A percentile compares a stretch with the other conserved stretches of the same genome.
These are phyloP conservation scores for Platygyra sinensis DNA, from an alignment of 64 coral and sea anemone species.

Conservation along the genomic window DNA sequence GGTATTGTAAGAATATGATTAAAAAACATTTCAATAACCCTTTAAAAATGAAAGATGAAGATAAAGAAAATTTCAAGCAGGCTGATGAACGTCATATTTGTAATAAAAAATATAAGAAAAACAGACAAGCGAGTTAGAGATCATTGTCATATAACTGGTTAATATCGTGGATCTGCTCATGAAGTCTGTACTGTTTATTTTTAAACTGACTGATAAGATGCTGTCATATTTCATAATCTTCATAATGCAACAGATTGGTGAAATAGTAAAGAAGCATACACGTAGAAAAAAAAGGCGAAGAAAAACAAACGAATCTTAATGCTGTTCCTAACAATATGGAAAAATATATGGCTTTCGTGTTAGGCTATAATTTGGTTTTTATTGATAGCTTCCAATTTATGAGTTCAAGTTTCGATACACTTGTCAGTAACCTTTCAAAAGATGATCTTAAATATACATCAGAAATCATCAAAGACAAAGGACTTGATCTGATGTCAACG, in stretches of 20 bases:
- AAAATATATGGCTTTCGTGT: neutral
- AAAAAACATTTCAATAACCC: neutral
- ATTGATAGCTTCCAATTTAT: constrained; percentile 17
- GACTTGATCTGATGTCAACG: neutral
- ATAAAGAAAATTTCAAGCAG: neutral
- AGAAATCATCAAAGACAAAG: neutral
- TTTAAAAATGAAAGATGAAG: neutral
- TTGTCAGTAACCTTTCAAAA: neutral
- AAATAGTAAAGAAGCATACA: neutral
- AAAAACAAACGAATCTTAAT: neutral
- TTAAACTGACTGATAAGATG: neutral
- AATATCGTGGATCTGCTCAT: neutral
- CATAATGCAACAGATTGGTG: neutral
- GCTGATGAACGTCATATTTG: constrained; percentile 1
- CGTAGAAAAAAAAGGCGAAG: neutral
- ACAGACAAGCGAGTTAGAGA: neutral
- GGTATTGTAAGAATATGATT: neutral
- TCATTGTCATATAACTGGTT: neutral
- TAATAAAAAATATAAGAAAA: neutral
- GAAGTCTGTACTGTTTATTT: neutral
- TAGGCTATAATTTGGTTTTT: neutral
- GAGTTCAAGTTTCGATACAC: neutral
- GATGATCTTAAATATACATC: neutral
- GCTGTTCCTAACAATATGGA: constrained; percentile 11
- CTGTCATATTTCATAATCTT: constrained; percentile 5